These are phyloP conservation scores for Ophioninae sp. DNA, from an alignment of 2,888 invertebrate species.

Conservation along the genomic window DNA sequence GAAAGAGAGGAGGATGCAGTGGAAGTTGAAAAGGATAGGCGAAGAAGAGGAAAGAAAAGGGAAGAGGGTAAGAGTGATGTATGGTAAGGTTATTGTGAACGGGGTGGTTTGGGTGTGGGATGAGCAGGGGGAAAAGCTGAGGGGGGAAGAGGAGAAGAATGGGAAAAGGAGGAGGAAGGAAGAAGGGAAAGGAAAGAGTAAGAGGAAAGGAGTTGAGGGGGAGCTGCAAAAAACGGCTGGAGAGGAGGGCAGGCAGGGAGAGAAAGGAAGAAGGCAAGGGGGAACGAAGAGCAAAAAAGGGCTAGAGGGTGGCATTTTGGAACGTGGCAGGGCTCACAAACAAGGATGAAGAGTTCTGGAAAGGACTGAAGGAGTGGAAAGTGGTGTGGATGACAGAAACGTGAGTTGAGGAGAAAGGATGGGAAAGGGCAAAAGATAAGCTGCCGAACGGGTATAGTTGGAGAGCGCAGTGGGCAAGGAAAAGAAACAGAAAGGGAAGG, in stretches of 20 bases:
- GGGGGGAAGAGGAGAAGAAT: constrained; percentile 4
- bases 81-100: too few relatives aligned
- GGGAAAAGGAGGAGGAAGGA: constrained; percentile 4
- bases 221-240: background rate
- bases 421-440: constrained; percentile 15
- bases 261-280: background rate
- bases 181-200: background rate
- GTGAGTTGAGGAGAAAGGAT: background rate
- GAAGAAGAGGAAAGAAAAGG: background rate
- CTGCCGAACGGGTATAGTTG: constrained; percentile 26
- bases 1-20: too few relatives aligned
- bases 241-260: background rate
- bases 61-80: too few relatives aligned
- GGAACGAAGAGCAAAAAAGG: too few relatives aligned
- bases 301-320: background rate
- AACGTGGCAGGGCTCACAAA: background rate
- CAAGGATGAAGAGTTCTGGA: constrained; percentile 11
- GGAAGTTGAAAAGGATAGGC: too few relatives aligned
- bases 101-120: too few relatives aligned
- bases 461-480: constrained; percentile 1
- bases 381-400: constrained; percentile 11
- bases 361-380: background rate
- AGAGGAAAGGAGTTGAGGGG: background rate
- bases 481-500: background rate
- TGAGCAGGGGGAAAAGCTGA: too few relatives aligned